phyloP scores from a whole-genome alignment of 2,888 invertebrate species.

The Stratiomys singularior region DNA sequence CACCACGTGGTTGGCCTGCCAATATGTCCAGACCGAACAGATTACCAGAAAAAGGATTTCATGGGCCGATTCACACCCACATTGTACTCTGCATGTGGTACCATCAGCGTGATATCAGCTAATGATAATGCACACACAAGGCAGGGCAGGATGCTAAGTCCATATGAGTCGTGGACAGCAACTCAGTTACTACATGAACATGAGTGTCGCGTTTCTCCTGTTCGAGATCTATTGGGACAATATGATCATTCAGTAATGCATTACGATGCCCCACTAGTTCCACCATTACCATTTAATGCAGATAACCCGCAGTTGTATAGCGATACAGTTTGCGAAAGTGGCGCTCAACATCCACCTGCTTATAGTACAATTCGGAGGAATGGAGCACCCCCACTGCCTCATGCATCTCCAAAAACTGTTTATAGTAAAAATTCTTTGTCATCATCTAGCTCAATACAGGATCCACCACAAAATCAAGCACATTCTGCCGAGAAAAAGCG shows the following conservation, averaged over 20 bases:
- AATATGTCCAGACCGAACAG: slow-evolving; percentile 51
- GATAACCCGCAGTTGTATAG: slow-evolving; percentile 22
- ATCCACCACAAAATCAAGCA: slow-evolving; percentile 56
- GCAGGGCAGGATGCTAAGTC: slow-evolving; percentile 66
- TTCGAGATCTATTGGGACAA: slow-evolving; percentile 50
- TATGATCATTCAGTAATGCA: not conserved
- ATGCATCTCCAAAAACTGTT: not conserved
- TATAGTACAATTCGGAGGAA: slow-evolving; percentile 63
- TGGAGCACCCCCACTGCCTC: not conserved
- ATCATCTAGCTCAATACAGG: slow-evolving; percentile 61
- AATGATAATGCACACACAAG: slow-evolving; percentile 62
- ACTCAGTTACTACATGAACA: slow-evolving; percentile 71
- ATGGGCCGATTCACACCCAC: not conserved
- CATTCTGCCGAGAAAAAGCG: slow-evolving; percentile 65
- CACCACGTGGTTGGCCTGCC: slow-evolving; percentile 66
- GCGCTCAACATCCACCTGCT: slow-evolving; percentile 55
- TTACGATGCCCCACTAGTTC: slow-evolving; percentile 66
- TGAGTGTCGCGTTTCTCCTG: slow-evolving; percentile 64
- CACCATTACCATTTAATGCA: slow-evolving; percentile 65
- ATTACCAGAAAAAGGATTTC: slow-evolving; percentile 23
- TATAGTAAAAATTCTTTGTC: slow-evolving; percentile 54
- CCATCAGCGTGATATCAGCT: slow-evolving; percentile 54
- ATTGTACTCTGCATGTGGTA: slow-evolving; percentile 39
- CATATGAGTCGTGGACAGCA: slow-evolving; percentile 71
- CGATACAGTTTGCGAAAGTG: not conserved